Percentiles rank a stretch among this genome's conserved stretches.
These are phyloP conservation scores for Apodemia zela DNA, from an alignment of 2,888 invertebrate genomes.

Conservation along the genomic window DNA sequence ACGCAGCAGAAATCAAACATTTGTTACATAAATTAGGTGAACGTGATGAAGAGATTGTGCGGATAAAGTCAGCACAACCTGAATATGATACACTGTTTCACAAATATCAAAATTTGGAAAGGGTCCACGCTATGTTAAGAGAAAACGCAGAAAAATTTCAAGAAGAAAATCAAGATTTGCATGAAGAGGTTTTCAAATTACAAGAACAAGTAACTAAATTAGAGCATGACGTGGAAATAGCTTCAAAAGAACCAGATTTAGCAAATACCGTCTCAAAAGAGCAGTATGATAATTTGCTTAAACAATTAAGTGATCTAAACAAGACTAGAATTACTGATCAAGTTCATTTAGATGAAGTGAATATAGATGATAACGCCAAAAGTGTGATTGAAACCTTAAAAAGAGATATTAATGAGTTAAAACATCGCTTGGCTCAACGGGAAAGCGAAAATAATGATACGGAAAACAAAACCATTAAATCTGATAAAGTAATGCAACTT, in stretches of 20 bases:
- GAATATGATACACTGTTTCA: constrained; percentile 66
- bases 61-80: constrained; percentile 41
- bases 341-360: constrained; percentile 62
- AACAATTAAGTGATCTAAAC: constrained; percentile 57
- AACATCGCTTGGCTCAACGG: constrained; percentile 55
- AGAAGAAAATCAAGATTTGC: constrained; percentile 75
- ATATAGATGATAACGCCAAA: constrained; percentile 74
- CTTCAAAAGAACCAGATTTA: constrained; percentile 47
- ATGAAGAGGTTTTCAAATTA: constrained; percentile 72
- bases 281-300: constrained; percentile 56
- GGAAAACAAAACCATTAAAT: constrained; percentile 51
- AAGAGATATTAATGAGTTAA: constrained; percentile 66
- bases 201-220: constrained; percentile 70
- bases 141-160: constrained; percentile 75
- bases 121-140: constrained; percentile 59
- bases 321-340: constrained; percentile 50
- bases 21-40: constrained; percentile 65
- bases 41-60: constrained; percentile 63
- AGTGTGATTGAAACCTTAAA: constrained; percentile 72
- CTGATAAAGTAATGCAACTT: constrained; percentile 63
- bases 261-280: constrained; percentile 57
- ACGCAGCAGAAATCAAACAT: constrained; percentile 62
- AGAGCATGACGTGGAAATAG: constrained; percentile 67
- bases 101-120: constrained; percentile 73
- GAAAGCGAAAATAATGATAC: constrained; percentile 42